phyloP scores from a whole-genome alignment of 2,113 vertebrate species.

The Pandion haliaetus region DNA sequence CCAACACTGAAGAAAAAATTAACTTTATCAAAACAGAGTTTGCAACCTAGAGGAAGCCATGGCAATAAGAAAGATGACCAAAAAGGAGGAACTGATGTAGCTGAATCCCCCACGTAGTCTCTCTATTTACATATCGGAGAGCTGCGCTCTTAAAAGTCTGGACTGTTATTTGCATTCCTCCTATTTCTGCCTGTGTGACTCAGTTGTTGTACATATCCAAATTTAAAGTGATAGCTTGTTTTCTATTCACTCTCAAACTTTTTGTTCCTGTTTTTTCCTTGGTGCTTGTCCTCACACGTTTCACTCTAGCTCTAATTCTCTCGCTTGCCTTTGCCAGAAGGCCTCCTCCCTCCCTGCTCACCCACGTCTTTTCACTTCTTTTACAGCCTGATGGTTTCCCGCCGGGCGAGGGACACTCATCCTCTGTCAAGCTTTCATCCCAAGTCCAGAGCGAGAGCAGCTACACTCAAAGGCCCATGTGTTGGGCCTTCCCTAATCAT shows the following conservation, averaged over 20 bases:
- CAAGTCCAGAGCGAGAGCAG: not conserved
- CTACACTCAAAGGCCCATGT: not conserved
- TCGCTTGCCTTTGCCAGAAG: not conserved
- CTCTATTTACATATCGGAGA: not conserved
- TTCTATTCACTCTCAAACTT: not conserved
- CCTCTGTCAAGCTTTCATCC: not conserved
- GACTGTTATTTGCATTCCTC: not conserved
- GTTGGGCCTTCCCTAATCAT: not conserved
- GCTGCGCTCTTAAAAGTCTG: not conserved
- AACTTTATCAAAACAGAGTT: not conserved
- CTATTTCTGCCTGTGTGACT: not conserved
- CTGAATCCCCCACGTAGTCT: not conserved
- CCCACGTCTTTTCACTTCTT: not conserved
- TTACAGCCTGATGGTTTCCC: not conserved
- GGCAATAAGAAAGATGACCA: not conserved
- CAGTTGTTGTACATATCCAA: not conserved
- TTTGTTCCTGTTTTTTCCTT: not conserved
- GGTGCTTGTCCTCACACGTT: not conserved
- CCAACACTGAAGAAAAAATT: not conserved
- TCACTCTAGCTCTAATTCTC: not conserved
- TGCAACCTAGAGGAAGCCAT: not conserved
- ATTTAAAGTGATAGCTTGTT: not conserved
- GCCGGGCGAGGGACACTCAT: rapidly evolving
- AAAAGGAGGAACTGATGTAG: not conserved
- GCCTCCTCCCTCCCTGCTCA: not conserved